Percentiles rank a stretch among this genome's conserved stretches.
Conservation (phyloP, 1,140 invertebrate species). For the Penaeus vannamei region DNA sequence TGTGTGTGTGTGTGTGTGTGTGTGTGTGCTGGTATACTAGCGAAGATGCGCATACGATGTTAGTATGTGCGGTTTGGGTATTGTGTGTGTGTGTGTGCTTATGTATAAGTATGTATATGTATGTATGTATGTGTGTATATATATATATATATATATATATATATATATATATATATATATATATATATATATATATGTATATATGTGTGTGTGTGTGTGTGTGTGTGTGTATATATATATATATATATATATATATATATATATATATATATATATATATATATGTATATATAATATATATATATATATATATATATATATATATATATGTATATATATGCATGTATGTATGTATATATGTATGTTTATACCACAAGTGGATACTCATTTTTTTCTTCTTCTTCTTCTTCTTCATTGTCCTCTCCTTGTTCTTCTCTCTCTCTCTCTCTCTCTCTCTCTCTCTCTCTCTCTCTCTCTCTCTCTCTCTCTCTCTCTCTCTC, state of each 20-base stretch:
- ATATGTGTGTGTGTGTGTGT: conserved; percentile 2
- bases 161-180: conserved; percentile 51
- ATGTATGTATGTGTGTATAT: conserved; percentile 24
- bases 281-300: conserved; percentile 53
- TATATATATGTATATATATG: conserved; percentile 15
- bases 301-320: conserved; percentile 54
- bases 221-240: conserved; percentile 51
- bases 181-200: conserved; percentile 28
- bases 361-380: background rate
- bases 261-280: conserved; percentile 54
- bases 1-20: background rate
- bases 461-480: background rate
- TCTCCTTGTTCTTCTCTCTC: background rate
- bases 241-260: conserved; percentile 58
- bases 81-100: background rate
- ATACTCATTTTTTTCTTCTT: too few relatives aligned
- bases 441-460: background rate
- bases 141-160: conserved; percentile 47
- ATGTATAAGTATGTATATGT: conserved; percentile 17
- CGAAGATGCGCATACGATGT: background rate
- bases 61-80: background rate
- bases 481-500: background rate
- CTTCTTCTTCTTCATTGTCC: too few relatives aligned
- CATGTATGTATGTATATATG: conserved; percentile 9
- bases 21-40: background rate